Evolutionary conservation across 2,888 invertebrate species (phyloP), one percentile per base, ranked within the genome.

Genomic region (Phasia obesa): DNA sequence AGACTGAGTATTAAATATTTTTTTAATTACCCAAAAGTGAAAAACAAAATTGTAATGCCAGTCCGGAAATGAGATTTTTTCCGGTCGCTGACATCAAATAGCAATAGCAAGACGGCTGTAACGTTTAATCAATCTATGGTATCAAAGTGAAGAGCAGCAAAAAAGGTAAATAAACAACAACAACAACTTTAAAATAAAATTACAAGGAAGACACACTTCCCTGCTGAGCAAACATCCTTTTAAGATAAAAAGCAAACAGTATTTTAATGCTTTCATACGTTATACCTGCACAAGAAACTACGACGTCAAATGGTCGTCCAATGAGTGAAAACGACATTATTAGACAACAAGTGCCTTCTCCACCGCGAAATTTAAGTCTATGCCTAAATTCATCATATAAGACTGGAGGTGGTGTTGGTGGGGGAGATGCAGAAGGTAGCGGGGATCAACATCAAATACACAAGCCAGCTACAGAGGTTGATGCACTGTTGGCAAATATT

Each of bases 191-290:
- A n/a, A n/a, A n/a, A n/a, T n/a, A n/a, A n/a, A n/a, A n/a, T n/a
- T n/a, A n/a, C n/a, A n/a, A n/a, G 19, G 78, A 55, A 62, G 60
- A 60, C 35, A 38, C 17, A 19, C 35, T 27, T 21, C 21, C 19
- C 27, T 55, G 35, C 81, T 80, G 77, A 86, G 85, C 76, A 85
- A 84, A 44, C 27, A 23, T 86, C 85, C 85, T 86, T 79, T 77
- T 84, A 23, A 51, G n/a, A 47, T 17, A 31, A 51, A 71, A n/a
- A 64, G 19, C 15, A 57, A 67, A 62, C 27, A 74, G 13, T 23
- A 21, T 19, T 60, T 79, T 76, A 75, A 88, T 88, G 88, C 86
- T 88, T 83, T 86, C 86, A 79, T 86, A 86, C 81, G 84, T 83
- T 67, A 82, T 84, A 84, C 85, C 86, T 69, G 75, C 69, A 51